A percentile compares a stretch with the other conserved stretches of the same genome.
Conservation (phyloP, 2,113 vertebrate species). For the Sinocyclocheilus rhinocerous region DNA sequence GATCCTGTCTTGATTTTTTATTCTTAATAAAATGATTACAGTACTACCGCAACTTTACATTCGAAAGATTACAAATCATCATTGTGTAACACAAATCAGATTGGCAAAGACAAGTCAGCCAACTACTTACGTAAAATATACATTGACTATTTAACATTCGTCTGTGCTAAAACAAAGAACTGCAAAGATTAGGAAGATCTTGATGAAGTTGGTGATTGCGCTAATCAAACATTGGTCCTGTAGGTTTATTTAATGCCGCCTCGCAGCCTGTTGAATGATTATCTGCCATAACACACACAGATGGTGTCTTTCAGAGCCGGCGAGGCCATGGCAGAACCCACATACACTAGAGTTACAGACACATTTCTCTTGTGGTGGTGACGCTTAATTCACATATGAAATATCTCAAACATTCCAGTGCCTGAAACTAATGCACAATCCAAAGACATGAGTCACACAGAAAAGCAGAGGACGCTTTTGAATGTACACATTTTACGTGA, state of each 20-base stretch:
- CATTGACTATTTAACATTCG: not conserved
- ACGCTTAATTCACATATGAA: not conserved
- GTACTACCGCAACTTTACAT: not conserved
- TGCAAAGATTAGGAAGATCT: not conserved
- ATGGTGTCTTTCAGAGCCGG: not conserved
- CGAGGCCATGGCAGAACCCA: not conserved
- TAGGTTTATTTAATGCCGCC: not conserved
- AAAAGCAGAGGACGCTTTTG: not conserved
- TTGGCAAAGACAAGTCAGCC: not conserved
- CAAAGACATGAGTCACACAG: not conserved
- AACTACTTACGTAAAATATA: not conserved
- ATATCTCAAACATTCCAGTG: not conserved
- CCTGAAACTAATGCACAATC: not conserved
- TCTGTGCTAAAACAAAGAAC: not conserved
- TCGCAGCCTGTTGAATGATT: not conserved
- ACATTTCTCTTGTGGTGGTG: not conserved
- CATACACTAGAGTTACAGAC: not conserved
- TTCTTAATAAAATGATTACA: not conserved
- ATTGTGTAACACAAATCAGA: not conserved
- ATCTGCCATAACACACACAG: conserved; percentile 17
- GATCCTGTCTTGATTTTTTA: not conserved
- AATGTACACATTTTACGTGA: not conserved
- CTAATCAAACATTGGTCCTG: not conserved
- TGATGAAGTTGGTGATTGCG: not conserved
- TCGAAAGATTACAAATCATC: not conserved